These are phyloP conservation scores for Otolemur garnettii DNA, from an alignment of 2,113 vertebrate species.

Conservation along the genomic window DNA sequence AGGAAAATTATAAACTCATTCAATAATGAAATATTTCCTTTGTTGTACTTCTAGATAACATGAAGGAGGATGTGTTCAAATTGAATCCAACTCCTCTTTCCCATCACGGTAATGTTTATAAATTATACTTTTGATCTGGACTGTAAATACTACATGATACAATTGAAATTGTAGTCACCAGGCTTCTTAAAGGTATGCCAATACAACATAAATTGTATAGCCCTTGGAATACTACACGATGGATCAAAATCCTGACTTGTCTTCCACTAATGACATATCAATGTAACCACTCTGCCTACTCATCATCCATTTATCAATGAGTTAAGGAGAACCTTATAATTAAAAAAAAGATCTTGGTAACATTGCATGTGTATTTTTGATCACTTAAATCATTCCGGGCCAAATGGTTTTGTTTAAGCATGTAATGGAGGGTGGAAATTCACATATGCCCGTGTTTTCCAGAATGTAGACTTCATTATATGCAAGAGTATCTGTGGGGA, in stretches of 20 bases:
- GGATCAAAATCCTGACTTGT: background rate
- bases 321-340: background rate
- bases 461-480: background rate
- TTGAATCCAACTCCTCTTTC: slow-evolving; percentile 89
- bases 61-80: slow-evolving; percentile 81
- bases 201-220: background rate
- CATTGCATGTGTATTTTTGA: background rate
- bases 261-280: background rate
- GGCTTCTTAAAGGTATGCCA: background rate
- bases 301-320: background rate
- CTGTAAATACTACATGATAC: background rate
- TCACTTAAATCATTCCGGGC: background rate
- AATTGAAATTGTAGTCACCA: slow-evolving; percentile 25
- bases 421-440: fast-evolving
- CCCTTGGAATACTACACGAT: background rate
- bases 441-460: background rate
- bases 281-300: background rate
- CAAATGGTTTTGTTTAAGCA: background rate
- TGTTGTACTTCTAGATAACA: slow-evolving; percentile 85
- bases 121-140: background rate
- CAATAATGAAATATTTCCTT: background rate
- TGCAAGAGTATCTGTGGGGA: background rate
- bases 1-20: background rate
- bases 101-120: slow-evolving; percentile 85
- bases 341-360: background rate